Percentiles rank a stretch among this genome's conserved stretches.
These are phyloP conservation scores for Anadara kagoshimensis DNA, from an alignment of 1,140 invertebrate genomes.

Conservation along the genomic window DNA sequence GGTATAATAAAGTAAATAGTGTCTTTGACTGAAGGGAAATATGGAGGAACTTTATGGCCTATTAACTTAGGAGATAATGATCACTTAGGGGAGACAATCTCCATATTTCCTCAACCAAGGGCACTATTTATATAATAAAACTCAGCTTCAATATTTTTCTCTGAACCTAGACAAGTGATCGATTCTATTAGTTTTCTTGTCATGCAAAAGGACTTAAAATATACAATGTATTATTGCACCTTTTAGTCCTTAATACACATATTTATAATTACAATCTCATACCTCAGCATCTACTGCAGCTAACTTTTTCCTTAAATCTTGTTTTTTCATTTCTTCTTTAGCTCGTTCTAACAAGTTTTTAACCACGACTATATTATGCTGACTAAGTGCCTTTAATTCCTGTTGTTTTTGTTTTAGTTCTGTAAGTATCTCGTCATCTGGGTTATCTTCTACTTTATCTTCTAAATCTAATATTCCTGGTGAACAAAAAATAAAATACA, in stretches of 20 bases:
- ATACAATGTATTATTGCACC: background rate
- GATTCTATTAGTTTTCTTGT: background rate
- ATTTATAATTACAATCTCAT: constrained; percentile 1
- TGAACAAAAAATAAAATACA: background rate
- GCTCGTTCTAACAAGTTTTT: constrained; percentile 76
- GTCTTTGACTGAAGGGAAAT: too few species aligned
- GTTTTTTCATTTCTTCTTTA: constrained; percentile 74
- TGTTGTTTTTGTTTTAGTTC: constrained; percentile 89
- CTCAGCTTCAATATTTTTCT: background rate
- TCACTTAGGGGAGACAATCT: too few species aligned
- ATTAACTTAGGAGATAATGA: too few species aligned
- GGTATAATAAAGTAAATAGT: too few species aligned
- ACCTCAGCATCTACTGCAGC: constrained; percentile 83
- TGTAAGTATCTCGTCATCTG: constrained; percentile 87
- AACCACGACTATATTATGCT: constrained; percentile 82
- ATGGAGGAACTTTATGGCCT: too few species aligned
- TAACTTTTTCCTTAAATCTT: constrained; percentile 83
- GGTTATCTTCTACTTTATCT: constrained; percentile 72
- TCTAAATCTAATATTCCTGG: constrained; percentile 70
- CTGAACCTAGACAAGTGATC: background rate
- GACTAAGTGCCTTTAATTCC: constrained; percentile 82
- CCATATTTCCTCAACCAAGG: background rate
- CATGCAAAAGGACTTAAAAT: background rate
- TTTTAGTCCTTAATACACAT: background rate
- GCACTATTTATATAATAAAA: background rate